These are phyloP conservation scores for Suillia variegata DNA, from an alignment of 2,888 invertebrate species.

Conservation along the genomic window DNA sequence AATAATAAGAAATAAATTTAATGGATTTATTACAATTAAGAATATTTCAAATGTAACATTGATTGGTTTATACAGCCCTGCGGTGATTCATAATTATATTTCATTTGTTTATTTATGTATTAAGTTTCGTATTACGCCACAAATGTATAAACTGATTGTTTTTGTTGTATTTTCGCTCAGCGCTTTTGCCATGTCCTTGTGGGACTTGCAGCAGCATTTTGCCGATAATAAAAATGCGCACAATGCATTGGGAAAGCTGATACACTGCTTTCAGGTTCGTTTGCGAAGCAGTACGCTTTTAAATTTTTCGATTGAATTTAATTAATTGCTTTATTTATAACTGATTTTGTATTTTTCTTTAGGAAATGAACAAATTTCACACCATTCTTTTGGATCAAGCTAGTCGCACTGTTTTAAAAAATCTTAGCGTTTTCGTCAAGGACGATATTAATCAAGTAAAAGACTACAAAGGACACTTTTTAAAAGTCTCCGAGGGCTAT, in stretches of 20 bases:
- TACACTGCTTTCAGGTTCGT: constrained; percentile 71
- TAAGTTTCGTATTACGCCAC: constrained; percentile 15
- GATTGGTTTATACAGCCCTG: too few species aligned
- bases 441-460: constrained; percentile 90
- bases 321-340: constrained; percentile 7
- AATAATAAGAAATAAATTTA: too few species aligned
- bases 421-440: constrained; percentile 87
- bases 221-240: constrained; percentile 82
- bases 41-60: too few species aligned
- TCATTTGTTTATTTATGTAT: constrained; percentile 8
- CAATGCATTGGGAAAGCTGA: constrained; percentile 78
- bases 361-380: constrained; percentile 94
- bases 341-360: constrained; percentile 60
- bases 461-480: constrained; percentile 89
- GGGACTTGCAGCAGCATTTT: constrained; percentile 89
- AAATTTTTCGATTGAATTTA: too few species aligned
- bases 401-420: constrained; percentile 86
- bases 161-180: constrained; percentile 62
- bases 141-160: not conserved
- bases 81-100: too few species aligned
- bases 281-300: too few species aligned
- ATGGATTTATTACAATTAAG: too few species aligned
- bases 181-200: constrained; percentile 82
- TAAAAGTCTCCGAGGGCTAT: constrained; percentile 90
- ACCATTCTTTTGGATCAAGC: constrained; percentile 90